Conservation (phyloP, 2,113 vertebrate species). For the Todiramphus saurophagus region DNA sequence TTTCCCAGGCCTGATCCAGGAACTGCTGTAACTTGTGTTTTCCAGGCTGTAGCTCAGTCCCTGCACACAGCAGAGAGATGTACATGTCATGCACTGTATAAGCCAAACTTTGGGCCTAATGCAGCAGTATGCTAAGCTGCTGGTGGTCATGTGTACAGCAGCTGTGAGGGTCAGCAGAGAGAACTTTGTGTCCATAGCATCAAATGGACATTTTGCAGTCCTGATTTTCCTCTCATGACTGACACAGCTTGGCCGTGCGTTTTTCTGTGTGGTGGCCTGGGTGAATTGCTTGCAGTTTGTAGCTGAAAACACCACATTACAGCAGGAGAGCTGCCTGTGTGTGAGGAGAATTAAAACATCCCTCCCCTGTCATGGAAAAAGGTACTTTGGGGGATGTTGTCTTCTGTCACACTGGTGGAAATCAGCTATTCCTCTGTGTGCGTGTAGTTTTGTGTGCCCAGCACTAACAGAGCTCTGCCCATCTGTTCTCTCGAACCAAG, state of each 20-base stretch:
- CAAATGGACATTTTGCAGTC: background rate
- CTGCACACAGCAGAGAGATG: background rate
- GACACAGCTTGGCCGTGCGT: fast-evolving
- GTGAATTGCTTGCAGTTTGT: fast-evolving
- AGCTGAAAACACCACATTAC: background rate
- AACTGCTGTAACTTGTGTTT: background rate
- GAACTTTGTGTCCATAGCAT: background rate
- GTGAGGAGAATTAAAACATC: background rate
- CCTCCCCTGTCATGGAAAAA: background rate
- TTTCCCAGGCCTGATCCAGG: background rate
- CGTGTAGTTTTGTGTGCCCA: background rate
- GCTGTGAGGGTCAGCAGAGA: background rate
- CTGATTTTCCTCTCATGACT: background rate
- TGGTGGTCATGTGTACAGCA: background rate
- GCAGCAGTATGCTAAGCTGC: background rate
- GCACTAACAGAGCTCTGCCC: background rate
- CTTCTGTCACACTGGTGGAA: background rate
- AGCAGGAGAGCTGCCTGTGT: background rate
- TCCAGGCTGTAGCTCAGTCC: background rate
- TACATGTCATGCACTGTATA: background rate
- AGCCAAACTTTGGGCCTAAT: background rate
- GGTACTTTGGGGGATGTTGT: background rate
- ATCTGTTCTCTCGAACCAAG: background rate
- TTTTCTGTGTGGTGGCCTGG: background rate
- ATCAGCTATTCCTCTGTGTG: background rate